These are phyloP conservation scores for Oxyruncus cristatus DNA, from an alignment of 2,113 vertebrate genomes.

Conservation along the genomic window DNA sequence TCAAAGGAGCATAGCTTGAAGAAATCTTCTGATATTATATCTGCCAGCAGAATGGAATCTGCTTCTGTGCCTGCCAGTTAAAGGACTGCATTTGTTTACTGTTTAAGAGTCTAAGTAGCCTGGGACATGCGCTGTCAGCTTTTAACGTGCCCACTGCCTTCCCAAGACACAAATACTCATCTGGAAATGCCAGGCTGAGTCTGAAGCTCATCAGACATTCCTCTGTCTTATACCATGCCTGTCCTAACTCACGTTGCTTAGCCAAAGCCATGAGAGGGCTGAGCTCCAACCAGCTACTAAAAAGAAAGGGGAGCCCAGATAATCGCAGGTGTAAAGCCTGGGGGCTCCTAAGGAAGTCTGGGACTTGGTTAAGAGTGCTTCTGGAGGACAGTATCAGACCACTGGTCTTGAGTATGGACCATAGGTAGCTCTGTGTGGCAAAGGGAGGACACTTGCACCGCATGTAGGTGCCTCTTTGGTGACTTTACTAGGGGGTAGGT, in stretches of 20 bases:
- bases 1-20: neutral
- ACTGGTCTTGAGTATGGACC: neutral
- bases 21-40: neutral
- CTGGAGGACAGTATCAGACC: neutral
- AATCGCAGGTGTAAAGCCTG: neutral
- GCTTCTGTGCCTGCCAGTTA: neutral
- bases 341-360: rapidly evolving
- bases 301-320: neutral
- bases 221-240: neutral
- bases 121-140: neutral
- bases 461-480: neutral
- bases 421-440: neutral
- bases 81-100: neutral
- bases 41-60: neutral
- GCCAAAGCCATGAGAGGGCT: neutral
- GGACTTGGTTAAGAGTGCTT: neutral
- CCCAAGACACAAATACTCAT: neutral
- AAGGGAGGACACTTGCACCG: neutral
- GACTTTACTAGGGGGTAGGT: neutral
- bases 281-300: neutral
- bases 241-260: neutral
- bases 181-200: neutral
- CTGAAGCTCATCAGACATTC: neutral
- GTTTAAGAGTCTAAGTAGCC: neutral
- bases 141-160: neutral